Base-by-base conservation (phyloP, 1,140 invertebrate genomes). In the Dinoponera quadriceps region DNA sequence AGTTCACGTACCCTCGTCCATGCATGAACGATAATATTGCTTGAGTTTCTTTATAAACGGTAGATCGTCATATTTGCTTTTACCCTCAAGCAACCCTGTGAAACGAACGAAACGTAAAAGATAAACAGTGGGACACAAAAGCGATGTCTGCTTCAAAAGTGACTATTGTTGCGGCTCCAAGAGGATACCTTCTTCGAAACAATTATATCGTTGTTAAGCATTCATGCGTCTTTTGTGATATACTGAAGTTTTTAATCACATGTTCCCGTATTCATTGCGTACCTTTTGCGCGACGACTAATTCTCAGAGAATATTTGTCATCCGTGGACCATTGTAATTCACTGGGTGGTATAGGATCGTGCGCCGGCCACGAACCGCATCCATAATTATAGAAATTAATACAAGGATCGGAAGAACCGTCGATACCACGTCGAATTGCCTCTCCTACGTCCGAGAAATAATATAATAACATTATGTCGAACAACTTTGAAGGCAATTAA, bases 21-120 rank as follows among this genome's bases (percentile, higher is more conserved):
- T 90, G 29, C 90, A 91, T 7, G 88, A 86, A 14, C 77, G 84
- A 60, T 89, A 91, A 62, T 86, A 83, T 62, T 85, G 85, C 29
- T 73, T 90, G 0, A 84, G 82, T 80, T 85, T 75, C 68, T 55
- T 85, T 9, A 91, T 55, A 4, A 87, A 87, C 9, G 60, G 38
- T 48, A 88, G 86, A 20, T 91, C 88, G 22, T 51, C 38, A 11
- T 57, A 9, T 22, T 85, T 69, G 4, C 80, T 60, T 0, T 25
- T 1, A 27, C 71, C 83, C 48, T 89, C 85, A 16, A 91, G 85
- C 54, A 90, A 54, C 9, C 74, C 88, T 90, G 66, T 9, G 73
- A 51, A 27, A 2, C 60, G 11, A 72, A 33, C 9, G 16, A 65
- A 65, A 25, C 3, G 9, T 22, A 9, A 29, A 5, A 27, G 7